Base-by-base conservation (phyloP, 2,888 invertebrate genomes). In the Dorcus parallelipipedus region DNA sequence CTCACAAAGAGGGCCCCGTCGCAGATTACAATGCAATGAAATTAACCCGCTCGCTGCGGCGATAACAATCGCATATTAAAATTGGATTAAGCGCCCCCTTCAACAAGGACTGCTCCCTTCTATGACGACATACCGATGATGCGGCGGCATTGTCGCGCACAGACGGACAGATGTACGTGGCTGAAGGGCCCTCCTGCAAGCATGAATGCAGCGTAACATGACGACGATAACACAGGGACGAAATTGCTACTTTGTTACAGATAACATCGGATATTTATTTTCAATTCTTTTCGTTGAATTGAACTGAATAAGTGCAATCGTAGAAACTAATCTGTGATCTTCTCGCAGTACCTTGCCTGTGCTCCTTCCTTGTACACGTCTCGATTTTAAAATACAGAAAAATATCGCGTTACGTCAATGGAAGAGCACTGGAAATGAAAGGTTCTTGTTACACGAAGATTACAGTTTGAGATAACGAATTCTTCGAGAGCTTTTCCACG, bases 211-310 rank as follows among this genome's bases (percentile, higher is more conserved):
- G 42, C 47, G 38, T 54, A 33, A 14, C 42, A 23, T 33, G 42
- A 55, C 55, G 49, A 55, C 49, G 49, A 48, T 49, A 49, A 55
- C 49, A 49, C 45, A 55, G 49, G 38, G 23, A 55, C 42, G 49
- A 55, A 55, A 55, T 55, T 55, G 55, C 55, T 55, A 55, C 55
- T 55, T 49, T 40, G 55, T 55, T 49, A 41, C 49, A 38, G 54
- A 55, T 55, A 55, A 49, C 42, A 55, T 55, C 55, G 23, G 10
- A 41, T 49, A 41, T 55, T 55, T 55, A 49, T 49, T 49, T 55
- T 38, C 17, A 54, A 48, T 48, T 40, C 49, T 20, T 42, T 33
- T 41, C 48, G 17, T 49, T 55, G 33, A 10, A 20, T 23, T 48
- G 39, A 14, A 26, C 49, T 40, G 50, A 50, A 50, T 40, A 50